Conservation (phyloP, 2,888 invertebrate species). For the Lasioglossum morio region DNA sequence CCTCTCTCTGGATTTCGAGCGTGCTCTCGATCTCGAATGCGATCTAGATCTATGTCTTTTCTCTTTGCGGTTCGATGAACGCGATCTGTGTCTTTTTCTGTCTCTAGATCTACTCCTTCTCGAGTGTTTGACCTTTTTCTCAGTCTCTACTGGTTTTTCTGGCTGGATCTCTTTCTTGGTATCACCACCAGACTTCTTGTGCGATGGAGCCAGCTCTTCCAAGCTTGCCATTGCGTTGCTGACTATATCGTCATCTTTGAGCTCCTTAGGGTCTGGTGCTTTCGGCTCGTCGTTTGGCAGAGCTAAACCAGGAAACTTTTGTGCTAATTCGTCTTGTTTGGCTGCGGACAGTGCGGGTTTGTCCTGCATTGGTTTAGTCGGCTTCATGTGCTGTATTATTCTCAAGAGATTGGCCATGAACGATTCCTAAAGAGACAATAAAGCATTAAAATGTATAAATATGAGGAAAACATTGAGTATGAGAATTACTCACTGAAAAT, state of each 20-base stretch:
- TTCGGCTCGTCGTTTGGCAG: constrained; percentile 89
- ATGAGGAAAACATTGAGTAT: not conserved
- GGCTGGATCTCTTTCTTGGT: constrained; percentile 68
- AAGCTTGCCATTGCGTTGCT: constrained; percentile 94
- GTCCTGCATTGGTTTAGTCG: constrained; percentile 81
- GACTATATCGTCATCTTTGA: constrained; percentile 86
- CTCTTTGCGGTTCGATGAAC: constrained; percentile 66
- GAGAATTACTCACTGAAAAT: constrained; percentile 88
- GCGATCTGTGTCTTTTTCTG: constrained; percentile 72
- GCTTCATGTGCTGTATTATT: constrained; percentile 98
- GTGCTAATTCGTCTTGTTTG: constrained; percentile 87
- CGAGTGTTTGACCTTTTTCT: constrained; percentile 67
- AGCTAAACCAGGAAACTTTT: constrained; percentile 92
- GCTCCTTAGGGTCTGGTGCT: constrained; percentile 66
- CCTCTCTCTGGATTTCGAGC: constrained; percentile 63
- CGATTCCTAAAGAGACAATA: constrained; percentile 89
- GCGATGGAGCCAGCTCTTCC: constrained; percentile 93
- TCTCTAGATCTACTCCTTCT: constrained; percentile 76
- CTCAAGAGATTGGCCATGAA: constrained; percentile 96
- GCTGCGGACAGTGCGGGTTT: constrained; percentile 66
- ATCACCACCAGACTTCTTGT: constrained; percentile 72
- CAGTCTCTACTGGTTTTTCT: constrained; percentile 69
- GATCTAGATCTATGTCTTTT: constrained; percentile 68
- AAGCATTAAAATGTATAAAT: not conserved
- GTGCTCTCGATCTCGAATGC: constrained; percentile 72